phyloP scores from a whole-genome alignment of 2,888 invertebrate genomes.

The Molanna angustata region DNA sequence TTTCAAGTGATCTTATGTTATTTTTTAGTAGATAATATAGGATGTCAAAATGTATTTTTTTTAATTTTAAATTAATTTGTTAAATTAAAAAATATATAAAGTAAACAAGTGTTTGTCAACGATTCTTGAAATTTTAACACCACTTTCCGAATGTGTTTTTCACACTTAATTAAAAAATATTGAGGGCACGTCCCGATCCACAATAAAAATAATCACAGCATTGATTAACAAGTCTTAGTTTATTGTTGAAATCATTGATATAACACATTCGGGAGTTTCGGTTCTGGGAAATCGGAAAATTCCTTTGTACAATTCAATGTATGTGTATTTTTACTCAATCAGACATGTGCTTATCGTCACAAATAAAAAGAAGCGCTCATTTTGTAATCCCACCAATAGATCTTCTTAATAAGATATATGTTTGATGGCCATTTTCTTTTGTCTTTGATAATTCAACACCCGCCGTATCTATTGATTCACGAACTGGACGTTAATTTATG shows the following conservation, averaged over 20 bases:
- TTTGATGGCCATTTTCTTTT: conserved; percentile 15
- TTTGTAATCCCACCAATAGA: no score
- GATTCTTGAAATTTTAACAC: no score
- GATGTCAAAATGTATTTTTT: no score
- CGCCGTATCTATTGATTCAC: conserved; percentile 16
- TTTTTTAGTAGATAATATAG: no score
- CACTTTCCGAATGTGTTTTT: not conserved
- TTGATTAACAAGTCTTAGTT: conserved; percentile 15
- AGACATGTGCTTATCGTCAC: conserved; percentile 17
- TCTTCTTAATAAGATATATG: no score
- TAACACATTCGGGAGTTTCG: conserved; percentile 5
- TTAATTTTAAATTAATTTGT: no score
- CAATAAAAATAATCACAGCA: conserved; percentile 12
- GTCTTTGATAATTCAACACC: conserved; percentile 19
- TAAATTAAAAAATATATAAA: no score
- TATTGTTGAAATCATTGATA: conserved; percentile 10
- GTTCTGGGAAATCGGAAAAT: conserved; percentile 3
- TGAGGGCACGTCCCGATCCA: conserved; percentile 6
- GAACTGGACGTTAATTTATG: conserved; percentile 16
- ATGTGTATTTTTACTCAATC: conserved; percentile 13
- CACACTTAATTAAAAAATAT: conserved; percentile 16
- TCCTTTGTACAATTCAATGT: conserved; percentile 14
- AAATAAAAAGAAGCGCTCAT: no score
- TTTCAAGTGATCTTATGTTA: no score
- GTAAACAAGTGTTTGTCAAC: no score